Evolutionary conservation across 2,888 invertebrate species (phyloP).

Genomic region (Exocentrus adspersus): DNA sequence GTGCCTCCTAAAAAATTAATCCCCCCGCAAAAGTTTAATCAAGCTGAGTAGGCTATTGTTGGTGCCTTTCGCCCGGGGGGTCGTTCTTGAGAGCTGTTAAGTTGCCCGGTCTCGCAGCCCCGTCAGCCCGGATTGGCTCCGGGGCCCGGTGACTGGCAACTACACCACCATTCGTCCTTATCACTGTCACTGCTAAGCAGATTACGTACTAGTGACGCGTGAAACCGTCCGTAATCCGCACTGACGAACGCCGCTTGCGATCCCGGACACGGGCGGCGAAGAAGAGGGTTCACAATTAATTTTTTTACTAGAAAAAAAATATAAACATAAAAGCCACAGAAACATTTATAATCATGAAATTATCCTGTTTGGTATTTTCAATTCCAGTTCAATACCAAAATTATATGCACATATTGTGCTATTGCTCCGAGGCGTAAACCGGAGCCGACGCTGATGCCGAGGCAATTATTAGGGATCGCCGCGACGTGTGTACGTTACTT

Average conservation of each 20-base stretch:
- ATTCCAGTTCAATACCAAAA: constrained; percentile 48
- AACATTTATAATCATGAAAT: no score
- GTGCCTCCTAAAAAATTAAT: neutral
- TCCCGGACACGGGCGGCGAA: constrained; percentile 59
- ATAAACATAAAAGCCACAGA: no score
- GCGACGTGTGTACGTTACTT: constrained; percentile 42
- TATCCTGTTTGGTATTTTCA: no score
- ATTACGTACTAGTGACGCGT: constrained; percentile 68
- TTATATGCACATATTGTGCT: constrained; percentile 62
- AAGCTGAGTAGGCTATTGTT: constrained; percentile 18
- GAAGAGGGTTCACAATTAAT: no score
- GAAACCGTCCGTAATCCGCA: constrained; percentile 65
- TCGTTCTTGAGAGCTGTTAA: constrained; percentile 19
- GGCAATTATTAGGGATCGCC: constrained; percentile 55
- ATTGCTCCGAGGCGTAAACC: constrained; percentile 32
- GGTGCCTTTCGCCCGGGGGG: neutral
- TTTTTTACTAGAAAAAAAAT: no score
- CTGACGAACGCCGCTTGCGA: constrained; percentile 63
- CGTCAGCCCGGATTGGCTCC: constrained; percentile 22
- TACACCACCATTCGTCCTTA: constrained; percentile 68
- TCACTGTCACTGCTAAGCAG: constrained; percentile 70
- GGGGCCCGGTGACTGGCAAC: constrained; percentile 57
- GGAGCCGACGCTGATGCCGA: constrained; percentile 58
- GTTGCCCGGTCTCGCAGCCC: constrained; percentile 11
- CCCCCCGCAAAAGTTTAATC: constrained; percentile 15